These are phyloP conservation scores for Heliopora coerulea DNA, from an alignment of 92 coral and sea anemone species.

Conservation along the genomic window DNA sequence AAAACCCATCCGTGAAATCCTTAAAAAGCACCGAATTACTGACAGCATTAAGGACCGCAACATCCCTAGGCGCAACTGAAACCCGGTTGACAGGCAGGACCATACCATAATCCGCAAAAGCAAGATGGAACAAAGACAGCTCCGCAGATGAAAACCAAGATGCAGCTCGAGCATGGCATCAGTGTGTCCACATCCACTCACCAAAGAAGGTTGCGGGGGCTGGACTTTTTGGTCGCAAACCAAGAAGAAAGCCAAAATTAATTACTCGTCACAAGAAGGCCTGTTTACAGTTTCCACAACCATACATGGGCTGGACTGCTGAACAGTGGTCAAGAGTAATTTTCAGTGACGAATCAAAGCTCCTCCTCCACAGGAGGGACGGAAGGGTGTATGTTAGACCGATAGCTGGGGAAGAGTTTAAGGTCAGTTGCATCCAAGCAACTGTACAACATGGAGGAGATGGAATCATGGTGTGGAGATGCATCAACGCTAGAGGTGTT, in stretches of 20 bases:
- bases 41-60: not conserved
- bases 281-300: not conserved
- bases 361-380: not conserved
- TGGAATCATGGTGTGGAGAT: constrained; percentile 9
- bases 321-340: constrained; percentile 1
- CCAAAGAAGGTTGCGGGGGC: not conserved
- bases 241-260: not conserved
- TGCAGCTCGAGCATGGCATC: not conserved
- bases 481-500: not conserved
- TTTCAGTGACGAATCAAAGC: not conserved
- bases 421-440: not conserved
- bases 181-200: not conserved
- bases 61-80: not conserved
- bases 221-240: not conserved
- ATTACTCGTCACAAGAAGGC: not conserved
- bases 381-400: not conserved
- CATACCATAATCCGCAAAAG: not conserved
- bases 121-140: not conserved
- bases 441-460: not conserved
- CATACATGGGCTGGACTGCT: not conserved
- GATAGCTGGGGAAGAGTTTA: not conserved
- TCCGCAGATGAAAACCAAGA: not conserved
- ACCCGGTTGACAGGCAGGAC: not conserved
- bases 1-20: not conserved
- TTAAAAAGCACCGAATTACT: not conserved